Base-by-base conservation (phyloP, 2,113 vertebrate species). In the Pygoscelis antarcticus region DNA sequence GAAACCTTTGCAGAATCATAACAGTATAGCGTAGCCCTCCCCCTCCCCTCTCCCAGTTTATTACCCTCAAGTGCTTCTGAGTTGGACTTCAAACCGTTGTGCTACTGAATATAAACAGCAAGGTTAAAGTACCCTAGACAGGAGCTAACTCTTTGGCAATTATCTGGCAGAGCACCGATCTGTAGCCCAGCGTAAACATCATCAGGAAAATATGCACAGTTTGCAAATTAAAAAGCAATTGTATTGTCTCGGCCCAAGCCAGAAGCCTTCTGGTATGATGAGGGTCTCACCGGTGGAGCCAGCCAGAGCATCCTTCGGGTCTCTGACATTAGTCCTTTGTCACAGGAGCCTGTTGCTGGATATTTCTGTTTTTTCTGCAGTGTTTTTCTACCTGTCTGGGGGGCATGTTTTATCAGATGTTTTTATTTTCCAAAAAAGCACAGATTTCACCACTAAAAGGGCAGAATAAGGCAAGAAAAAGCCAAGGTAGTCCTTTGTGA, bases 1-100 rank as follows among this genome's bases (percentile, higher is more conserved):
- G 94, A 97, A 96, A 97, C 93, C 96, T 97, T 96, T 97, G 96
- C 96, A 96, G 94, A 98, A 97, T 91, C 93, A 76, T 83, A 97
- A 90, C 93, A 92, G 82, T 92, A 82, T 71, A 94, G 89, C 4
- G 3, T 83, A 72, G 70, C 83, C 64, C 49, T 72, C 58, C 60
- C 22, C 65, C 87, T 88, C 58, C 85, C 72, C 65, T 72, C 68
- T 84, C 82, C 87, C 68, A 17, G 21, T 93, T 96, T 97, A 95
- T 95, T 97, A 72, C 92, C 78, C 82, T 95, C 83, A 89, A 94
- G 91, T 89, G 76, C 76, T 95, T 93, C 85, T 30, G 84, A 76
- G 93, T 44, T 52, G 69, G 84, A 66, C 91, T 96, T 88, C 42
- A 79, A 93, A 79, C 87, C 57, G 3, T 72, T 47, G 61, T 62